phyloP scores from a whole-genome alignment of 2,888 invertebrate genomes.

The Drosophila gaucha region DNA sequence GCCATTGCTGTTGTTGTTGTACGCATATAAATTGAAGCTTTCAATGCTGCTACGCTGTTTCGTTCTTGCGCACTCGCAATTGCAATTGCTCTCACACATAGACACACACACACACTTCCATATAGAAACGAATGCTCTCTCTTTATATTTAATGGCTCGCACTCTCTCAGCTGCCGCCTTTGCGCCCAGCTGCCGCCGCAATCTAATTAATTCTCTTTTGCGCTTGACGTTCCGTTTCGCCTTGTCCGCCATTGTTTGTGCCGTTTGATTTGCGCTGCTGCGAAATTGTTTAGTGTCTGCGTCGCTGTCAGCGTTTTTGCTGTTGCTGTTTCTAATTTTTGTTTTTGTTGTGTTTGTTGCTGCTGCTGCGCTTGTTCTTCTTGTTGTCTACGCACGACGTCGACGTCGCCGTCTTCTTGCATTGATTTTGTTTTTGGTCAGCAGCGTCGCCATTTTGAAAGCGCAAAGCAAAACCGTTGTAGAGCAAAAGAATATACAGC shows the following conservation, averaged over 20 bases:
- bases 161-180: slow-evolving; percentile 49
- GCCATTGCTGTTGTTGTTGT: slow-evolving; percentile 47
- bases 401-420: slow-evolving; percentile 32
- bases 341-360: slow-evolving; percentile 21
- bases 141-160: slow-evolving; percentile 12
- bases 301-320: slow-evolving; percentile 30
- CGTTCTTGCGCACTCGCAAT: slow-evolving; percentile 38
- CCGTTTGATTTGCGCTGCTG: slow-evolving; percentile 58
- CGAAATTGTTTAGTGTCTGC: slow-evolving; percentile 39
- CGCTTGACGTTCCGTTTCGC: slow-evolving; percentile 37
- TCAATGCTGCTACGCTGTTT: slow-evolving; percentile 23
- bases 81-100: slow-evolving; percentile 19
- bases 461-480: slow-evolving; percentile 20
- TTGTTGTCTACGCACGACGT: slow-evolving; percentile 50
- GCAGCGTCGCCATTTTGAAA: slow-evolving; percentile 68
- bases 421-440: slow-evolving; percentile 59
- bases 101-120: background rate
- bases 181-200: slow-evolving; percentile 74
- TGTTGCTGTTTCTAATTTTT: slow-evolving; percentile 33
- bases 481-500: slow-evolving; percentile 15
- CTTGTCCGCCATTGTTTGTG: slow-evolving; percentile 58
- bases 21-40: slow-evolving; percentile 32
- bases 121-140: background rate
- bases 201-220: slow-evolving; percentile 76
- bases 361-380: slow-evolving; percentile 32